Conservation (phyloP, 64 coral and sea anemone species). For the Cladopsammia gracilis region DNA sequence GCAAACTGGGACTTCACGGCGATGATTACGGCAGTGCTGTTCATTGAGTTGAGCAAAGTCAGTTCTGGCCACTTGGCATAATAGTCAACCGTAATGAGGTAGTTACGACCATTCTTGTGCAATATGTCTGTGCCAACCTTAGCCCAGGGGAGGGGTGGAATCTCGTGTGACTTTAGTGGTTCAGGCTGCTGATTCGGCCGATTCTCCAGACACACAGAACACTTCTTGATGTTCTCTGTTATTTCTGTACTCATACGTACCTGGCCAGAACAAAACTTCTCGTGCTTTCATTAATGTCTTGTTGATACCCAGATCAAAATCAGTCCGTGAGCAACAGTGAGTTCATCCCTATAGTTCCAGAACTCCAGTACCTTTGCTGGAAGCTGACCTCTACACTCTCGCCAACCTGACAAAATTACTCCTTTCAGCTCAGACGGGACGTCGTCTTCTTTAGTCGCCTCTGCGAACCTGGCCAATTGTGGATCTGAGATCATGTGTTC, state of each 20-base stretch:
- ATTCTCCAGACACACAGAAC: constrained; percentile 15
- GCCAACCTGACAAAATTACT: constrained; percentile 28
- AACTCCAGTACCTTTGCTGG: neutral
- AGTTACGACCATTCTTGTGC: constrained; percentile 32
- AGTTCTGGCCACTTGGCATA: constrained; percentile 72
- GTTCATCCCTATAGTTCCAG: neutral
- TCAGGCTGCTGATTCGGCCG: constrained; percentile 13
- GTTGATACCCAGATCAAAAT: constrained; percentile 49
- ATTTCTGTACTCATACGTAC: constrained; percentile 37
- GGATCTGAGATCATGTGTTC: constrained; percentile 30
- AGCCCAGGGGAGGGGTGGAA: neutral
- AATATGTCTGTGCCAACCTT: constrained; percentile 24
- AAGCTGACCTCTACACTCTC: constrained; percentile 10
- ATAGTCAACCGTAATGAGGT: constrained; percentile 54
- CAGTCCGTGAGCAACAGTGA: neutral
- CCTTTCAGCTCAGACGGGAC: neutral
- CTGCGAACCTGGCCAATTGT: constrained; percentile 3
- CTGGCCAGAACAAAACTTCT: constrained; percentile 32
- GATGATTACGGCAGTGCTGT: constrained; percentile 51
- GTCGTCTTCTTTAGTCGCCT: constrained; percentile 41
- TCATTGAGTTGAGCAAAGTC: constrained; percentile 50
- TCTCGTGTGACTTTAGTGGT: too few species aligned
- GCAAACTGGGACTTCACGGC: too few species aligned
- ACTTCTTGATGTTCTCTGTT: constrained; percentile 33
- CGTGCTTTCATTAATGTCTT: constrained; percentile 62